phyloP scores from a whole-genome alignment of 2,888 invertebrate genomes.

The Drosophila kambysellisi region DNA sequence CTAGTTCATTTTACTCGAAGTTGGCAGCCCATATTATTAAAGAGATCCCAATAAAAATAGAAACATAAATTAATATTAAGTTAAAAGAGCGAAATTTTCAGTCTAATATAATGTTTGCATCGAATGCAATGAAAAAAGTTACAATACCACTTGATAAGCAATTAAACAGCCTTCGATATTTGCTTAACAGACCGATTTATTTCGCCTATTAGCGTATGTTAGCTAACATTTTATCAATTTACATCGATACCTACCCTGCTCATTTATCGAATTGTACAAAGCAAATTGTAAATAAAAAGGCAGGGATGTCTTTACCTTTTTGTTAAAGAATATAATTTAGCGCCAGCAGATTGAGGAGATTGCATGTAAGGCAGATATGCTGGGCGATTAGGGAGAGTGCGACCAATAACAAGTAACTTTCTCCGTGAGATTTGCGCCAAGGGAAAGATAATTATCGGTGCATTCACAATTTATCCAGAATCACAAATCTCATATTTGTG shows the following conservation, averaged over 20 bases:
- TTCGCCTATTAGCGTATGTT: neutral
- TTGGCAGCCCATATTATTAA: constrained; percentile 7
- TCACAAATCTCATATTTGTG: neutral
- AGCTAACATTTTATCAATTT: neutral
- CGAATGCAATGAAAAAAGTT: neutral
- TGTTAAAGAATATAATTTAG: neutral
- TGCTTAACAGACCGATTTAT: neutral
- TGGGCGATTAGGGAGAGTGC: neutral
- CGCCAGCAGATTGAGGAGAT: neutral
- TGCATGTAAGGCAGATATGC: neutral
- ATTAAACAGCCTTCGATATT: neutral
- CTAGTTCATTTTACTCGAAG: constrained; percentile 2
- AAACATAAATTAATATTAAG: constrained; percentile 4
- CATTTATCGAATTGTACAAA: neutral
- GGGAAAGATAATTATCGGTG: no score
- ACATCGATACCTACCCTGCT: neutral
- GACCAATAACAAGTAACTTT: neutral
- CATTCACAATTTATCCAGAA: neutral
- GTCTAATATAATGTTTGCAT: neutral
- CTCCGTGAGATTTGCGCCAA: neutral
- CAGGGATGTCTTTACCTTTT: neutral
- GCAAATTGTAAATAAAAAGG: neutral
- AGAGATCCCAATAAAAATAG: neutral
- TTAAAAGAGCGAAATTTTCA: neutral
- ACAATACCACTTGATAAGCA: neutral